Evolutionary conservation across 1,140 invertebrate genomes (phyloP).

Genomic region (Xylocopa sonorina): DNA sequence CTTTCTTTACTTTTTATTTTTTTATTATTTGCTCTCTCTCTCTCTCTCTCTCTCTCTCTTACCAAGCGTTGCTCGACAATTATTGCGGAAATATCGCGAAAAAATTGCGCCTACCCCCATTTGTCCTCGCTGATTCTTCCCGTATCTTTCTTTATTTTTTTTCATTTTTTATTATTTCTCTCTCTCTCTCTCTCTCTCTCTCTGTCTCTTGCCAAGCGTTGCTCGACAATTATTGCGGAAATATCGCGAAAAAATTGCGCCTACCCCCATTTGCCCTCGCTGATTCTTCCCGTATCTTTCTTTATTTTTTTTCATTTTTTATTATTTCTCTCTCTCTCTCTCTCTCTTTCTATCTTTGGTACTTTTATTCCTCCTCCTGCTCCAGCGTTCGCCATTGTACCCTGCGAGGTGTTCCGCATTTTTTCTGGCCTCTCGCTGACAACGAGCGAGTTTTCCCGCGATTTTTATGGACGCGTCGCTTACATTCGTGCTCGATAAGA

Average conservation of each 20-base stretch:
- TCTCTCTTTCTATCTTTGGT: no score
- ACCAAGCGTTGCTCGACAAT: no score
- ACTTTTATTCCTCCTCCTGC: no score
- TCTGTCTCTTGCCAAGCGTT: no score
- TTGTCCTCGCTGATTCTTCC: no score
- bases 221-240: slow-evolving; percentile 70
- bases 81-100: slow-evolving; percentile 62
- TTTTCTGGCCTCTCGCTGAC: slow-evolving; percentile 24
- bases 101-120: slow-evolving; percentile 46
- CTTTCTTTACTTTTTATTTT: background rate
- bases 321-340: no score
- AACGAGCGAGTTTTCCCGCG: slow-evolving; percentile 6
- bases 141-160: background rate
- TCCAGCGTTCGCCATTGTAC: background rate
- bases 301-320: background rate
- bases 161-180: background rate
- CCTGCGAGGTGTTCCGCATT: slow-evolving; percentile 6
- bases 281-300: no score
- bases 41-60: rapidly evolving
- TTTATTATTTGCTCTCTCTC: no score
- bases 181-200: no score
- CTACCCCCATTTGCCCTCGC: no score
- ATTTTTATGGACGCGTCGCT: background rate
- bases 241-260: slow-evolving; percentile 53
- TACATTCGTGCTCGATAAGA: background rate